Base-by-base conservation (phyloP, 2,888 invertebrate genomes). In the Cerastis leucographa region DNA sequence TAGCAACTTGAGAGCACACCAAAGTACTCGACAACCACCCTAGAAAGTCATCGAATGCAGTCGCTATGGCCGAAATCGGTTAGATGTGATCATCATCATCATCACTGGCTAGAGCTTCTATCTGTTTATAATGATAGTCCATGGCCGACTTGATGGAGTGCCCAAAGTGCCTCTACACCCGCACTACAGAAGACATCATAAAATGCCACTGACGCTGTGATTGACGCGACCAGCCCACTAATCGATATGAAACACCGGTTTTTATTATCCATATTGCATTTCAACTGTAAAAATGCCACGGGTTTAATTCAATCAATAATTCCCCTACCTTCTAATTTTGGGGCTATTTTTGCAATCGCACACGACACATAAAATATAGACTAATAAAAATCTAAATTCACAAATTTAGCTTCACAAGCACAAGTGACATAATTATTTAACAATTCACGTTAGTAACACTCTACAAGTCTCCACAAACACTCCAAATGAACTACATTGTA, bases 401-500 rank as follows among this genome's bases (percentile, higher is more conserved):
- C 11, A 40, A 14, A 0, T 19, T 12, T 7, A n/a, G 0, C 1
- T 14, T 29, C n/a, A 65, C 49, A 46, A 61, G 0, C 61, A 51
- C 51, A 40, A n/a, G n/a, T n/a, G n/a, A n/a, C n/a, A 46, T 51
- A 19, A 29, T 17, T 35, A 51, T 72, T 65, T 22, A 40, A 66
- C 22, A 56, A 51, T 54, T 56, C 40, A 19, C 64, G 19, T 35
- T 42, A 46, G 17, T 65, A 19, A 35, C 49, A 51, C 25, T 17
- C 68, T 19, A 29, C 51, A 44, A 4, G 25, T 73, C 49, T 17
- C 9, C 29, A 44, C 68, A 22, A 68, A 25, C 35, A 46, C 71
- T 51, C 12, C 14, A 49, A 71, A 66, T 65, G 25, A 76, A 85
- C 76, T 81, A 74, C 17, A 81, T 66, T 25, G n/a, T 19, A 29